A percentile compares a stretch with the other conserved stretches of the same genome.
phyloP scores from a whole-genome alignment of 2,888 invertebrate genomes.

The Laothoe populi region DNA sequence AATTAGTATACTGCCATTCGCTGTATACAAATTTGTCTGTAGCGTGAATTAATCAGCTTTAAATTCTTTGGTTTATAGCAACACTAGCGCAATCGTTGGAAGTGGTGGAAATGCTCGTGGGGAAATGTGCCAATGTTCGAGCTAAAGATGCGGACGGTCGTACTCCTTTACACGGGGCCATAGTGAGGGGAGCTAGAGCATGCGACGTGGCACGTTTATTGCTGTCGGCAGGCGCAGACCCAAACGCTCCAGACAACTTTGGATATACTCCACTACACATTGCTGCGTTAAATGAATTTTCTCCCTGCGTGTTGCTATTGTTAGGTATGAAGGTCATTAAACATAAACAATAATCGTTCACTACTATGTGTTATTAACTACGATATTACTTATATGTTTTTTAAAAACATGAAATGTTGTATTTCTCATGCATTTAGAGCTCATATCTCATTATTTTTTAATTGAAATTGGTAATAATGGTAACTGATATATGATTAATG shows the following conservation, averaged over 20 bases:
- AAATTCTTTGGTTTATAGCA: conserved; percentile 71
- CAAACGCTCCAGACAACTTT: conserved; percentile 91
- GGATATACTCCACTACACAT: conserved; percentile 94
- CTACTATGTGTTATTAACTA: no score
- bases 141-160: conserved; percentile 89
- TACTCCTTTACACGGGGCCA: conserved; percentile 92
- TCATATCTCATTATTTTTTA: no score
- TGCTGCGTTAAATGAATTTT: conserved; percentile 93
- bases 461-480: no score
- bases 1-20: neutral
- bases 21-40: no score
- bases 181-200: conserved; percentile 90
- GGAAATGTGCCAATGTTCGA: conserved; percentile 86
- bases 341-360: neutral
- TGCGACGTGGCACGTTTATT: conserved; percentile 89
- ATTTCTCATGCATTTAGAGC: no score
- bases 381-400: no score
- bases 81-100: conserved; percentile 92
- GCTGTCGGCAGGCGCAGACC: conserved; percentile 87
- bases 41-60: neutral
- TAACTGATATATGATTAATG: no score
- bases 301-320: conserved; percentile 89
- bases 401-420: no score
- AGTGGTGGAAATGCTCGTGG: conserved; percentile 89
- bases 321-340: conserved; percentile 71